Evolutionary conservation across 2,888 invertebrate genomes (phyloP).

Genomic region (Amphipoea lucens): DNA sequence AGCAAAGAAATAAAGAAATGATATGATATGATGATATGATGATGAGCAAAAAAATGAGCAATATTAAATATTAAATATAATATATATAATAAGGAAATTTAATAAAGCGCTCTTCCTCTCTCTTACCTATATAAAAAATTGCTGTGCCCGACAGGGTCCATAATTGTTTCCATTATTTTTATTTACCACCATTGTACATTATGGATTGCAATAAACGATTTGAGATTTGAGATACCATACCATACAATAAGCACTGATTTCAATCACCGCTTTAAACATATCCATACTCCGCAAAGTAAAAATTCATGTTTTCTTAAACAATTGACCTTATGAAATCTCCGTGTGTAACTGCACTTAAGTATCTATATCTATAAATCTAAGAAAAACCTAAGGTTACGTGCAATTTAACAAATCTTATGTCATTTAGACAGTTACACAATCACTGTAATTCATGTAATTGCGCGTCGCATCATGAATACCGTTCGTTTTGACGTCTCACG

Average conservation of each 20-base stretch:
- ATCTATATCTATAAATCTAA: constrained; percentile 42
- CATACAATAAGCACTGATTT: constrained; percentile 13
- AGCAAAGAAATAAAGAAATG: too few species aligned
- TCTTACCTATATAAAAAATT: too few species aligned
- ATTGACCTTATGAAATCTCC: constrained; percentile 25
- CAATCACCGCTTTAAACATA: constrained; percentile 8
- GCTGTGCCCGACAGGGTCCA: too few species aligned
- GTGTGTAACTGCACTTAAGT: constrained; percentile 40
- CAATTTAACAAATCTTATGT: constrained; percentile 57
- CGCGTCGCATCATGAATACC: constrained; percentile 52
- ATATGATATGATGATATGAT: too few species aligned
- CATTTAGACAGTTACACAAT: constrained; percentile 55
- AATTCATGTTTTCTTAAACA: constrained; percentile 25
- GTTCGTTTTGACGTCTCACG: constrained; percentile 46
- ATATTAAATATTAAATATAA: too few species aligned
- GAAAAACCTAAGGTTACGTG: constrained; percentile 54
- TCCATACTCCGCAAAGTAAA: background rate
- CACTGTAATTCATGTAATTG: constrained; percentile 59
- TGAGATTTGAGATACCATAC: too few species aligned
- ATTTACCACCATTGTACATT: too few species aligned
- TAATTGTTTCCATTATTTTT: too few species aligned
- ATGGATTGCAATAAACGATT: too few species aligned
- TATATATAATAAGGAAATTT: too few species aligned
- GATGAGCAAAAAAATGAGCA: too few species aligned
- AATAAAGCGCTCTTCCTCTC: too few species aligned